Base-by-base conservation (phyloP, 2,797 vertebrate genomes). In the Oceanodroma leucorhoa region DNA sequence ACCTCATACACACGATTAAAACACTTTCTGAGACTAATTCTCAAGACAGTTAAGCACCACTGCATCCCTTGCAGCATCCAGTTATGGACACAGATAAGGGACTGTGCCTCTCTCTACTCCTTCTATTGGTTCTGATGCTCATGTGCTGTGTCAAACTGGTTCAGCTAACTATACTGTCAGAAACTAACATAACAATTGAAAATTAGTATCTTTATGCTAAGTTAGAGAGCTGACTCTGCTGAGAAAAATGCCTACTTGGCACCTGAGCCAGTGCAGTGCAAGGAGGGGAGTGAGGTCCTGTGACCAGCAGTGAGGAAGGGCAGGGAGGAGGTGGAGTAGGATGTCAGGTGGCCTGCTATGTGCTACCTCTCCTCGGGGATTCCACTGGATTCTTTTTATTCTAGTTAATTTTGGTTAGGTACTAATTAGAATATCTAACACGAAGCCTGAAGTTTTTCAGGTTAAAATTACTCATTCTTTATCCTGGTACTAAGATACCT, bases 231-330 rank as follows among this genome's bases (percentile, higher is more conserved):
- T 88, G 41, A 51, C 21, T 65, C 29, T 40, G 41, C 46, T 50
- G 14, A 87, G 46, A 6, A 87, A 41, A 65, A 64, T 32, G 22
- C 6, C 26, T 30, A 13, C 9, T 46, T 6, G 8, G 40, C 10
- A n/a, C 21, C 21, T n/a, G 24, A 72, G 32, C 6, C 41, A 45
- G 29, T 40, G 46, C n/a, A 14, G 2, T 20, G 27, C 0, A 2
- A 54, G 9, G 10, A 70, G 34, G 6, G 9, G 14, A 61, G 13
- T 34, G 41, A 14, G 13, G 6, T 48, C 27, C 21, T 1, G 3
- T 3, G 8, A 55, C 6, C 27, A 18, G 13, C 2, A 2, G 3
- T 10, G 24, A 73, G 21, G 10, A 45, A 62, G 24, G n/a, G 21
- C 15, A 32, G 15, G 36, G 36, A 60, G 21, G 23, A 48, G 40